phyloP scores from a whole-genome alignment of 2,888 invertebrate genomes.

The Synanthedon vespiformis region DNA sequence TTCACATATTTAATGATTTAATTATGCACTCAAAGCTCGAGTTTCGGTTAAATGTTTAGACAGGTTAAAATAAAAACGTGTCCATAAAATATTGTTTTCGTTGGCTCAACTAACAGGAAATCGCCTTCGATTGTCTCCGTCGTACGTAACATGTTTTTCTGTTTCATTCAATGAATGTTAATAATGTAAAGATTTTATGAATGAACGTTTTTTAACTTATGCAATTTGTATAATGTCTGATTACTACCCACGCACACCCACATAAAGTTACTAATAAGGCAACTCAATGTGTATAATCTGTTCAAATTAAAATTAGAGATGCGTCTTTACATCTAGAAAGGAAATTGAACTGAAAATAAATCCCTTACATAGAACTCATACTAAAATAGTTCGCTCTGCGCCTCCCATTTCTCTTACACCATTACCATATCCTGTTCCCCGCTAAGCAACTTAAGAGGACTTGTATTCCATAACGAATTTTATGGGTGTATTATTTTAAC shows the following conservation, averaged over 20 bases:
- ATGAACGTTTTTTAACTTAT: conserved; percentile 9
- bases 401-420: conserved; percentile 55
- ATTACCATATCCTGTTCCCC: conserved; percentile 64
- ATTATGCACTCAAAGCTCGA: too few species aligned
- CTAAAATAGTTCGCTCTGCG: conserved; percentile 60
- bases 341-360: conserved; percentile 66
- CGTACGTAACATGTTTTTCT: neutral
- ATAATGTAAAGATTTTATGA: neutral
- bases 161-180: neutral
- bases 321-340: conserved; percentile 31
- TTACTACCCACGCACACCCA: conserved; percentile 17
- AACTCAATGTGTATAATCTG: too few species aligned
- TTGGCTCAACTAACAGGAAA: too few species aligned
- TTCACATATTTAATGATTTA: too few species aligned
- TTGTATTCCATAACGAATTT: neutral
- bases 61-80: too few species aligned
- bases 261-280: neutral
- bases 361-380: conserved; percentile 55
- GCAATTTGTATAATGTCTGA: conserved; percentile 7
- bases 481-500: neutral
- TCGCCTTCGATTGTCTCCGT: neutral
- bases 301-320: neutral
- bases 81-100: too few species aligned
- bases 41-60: too few species aligned
- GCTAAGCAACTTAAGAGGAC: neutral